Evolutionary conservation across 2,113 vertebrate genomes (phyloP).

Genomic region (Larimichthys crocea): DNA sequence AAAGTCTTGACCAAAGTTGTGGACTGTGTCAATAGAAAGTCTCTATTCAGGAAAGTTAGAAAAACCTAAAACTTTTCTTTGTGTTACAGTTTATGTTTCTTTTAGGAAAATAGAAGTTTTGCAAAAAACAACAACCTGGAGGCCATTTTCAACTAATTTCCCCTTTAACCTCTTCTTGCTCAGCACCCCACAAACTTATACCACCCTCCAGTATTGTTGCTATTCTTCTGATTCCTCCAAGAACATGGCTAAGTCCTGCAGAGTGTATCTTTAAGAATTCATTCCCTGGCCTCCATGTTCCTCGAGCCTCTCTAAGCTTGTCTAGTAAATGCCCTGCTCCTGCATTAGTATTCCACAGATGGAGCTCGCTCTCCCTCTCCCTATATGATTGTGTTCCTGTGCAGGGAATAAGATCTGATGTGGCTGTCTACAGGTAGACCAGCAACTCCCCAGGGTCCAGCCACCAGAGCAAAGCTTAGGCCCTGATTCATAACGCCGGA

Average conservation of each 20-base stretch:
- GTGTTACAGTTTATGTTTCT: not conserved
- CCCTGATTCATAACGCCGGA: constrained; percentile 20
- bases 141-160: constrained; percentile 8
- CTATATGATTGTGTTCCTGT: constrained; percentile 71
- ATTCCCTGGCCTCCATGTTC: constrained; percentile 50
- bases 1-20: not conserved
- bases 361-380: constrained; percentile 22
- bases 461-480: constrained; percentile 42
- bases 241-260: constrained; percentile 16
- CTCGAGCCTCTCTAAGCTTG: constrained; percentile 37
- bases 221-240: constrained; percentile 23
- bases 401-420: constrained; percentile 72
- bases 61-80: constrained; percentile 17
- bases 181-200: not conserved
- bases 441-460: constrained; percentile 51
- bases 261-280: constrained; percentile 63
- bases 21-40: not conserved
- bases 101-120: constrained; percentile 23
- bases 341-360: constrained; percentile 73
- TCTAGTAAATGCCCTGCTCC: constrained; percentile 37
- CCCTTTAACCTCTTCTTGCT: constrained; percentile 21
- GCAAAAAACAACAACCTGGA: constrained; percentile 19
- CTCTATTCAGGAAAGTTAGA: not conserved
- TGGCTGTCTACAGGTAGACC: constrained; percentile 67
- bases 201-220: not conserved